phyloP scores from a whole-genome alignment of 2,888 invertebrate genomes.

The Cheilosia soror region DNA sequence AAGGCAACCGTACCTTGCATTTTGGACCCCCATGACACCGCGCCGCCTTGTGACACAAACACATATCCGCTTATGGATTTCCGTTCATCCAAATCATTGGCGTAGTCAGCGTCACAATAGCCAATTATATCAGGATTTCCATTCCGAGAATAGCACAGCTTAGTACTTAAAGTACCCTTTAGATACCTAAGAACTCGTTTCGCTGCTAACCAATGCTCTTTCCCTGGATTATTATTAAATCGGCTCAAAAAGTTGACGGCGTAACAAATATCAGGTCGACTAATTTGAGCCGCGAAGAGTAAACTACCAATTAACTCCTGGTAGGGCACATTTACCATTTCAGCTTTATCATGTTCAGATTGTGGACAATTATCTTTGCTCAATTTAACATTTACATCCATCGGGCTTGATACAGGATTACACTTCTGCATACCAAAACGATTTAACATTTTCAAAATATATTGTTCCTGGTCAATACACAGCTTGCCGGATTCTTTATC shows the following conservation, averaged over 20 bases:
- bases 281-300: slow-evolving; percentile 18
- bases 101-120: background rate
- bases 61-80: slow-evolving; percentile 14
- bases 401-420: background rate
- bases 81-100: background rate
- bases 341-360: background rate
- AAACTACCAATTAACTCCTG: slow-evolving; percentile 7
- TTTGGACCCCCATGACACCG: background rate
- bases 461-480: background rate
- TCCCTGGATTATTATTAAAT: slow-evolving; percentile 2
- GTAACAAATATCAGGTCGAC: slow-evolving; percentile 18
- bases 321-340: background rate
- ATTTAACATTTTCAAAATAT: background rate
- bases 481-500: background rate
- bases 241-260: slow-evolving; percentile 5
- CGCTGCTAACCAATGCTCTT: background rate
- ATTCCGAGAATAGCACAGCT: too few species aligned
- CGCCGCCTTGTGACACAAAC: background rate
- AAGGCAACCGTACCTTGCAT: background rate
- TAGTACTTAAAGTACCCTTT: too few species aligned
- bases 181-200: too few species aligned
- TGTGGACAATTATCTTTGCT: background rate
- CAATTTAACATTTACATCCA: slow-evolving; percentile 1
- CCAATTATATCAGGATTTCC: background rate
- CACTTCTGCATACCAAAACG: slow-evolving; percentile 7